Conservation (phyloP, 2,888 invertebrate species). For the Volucella bombylans region DNA sequence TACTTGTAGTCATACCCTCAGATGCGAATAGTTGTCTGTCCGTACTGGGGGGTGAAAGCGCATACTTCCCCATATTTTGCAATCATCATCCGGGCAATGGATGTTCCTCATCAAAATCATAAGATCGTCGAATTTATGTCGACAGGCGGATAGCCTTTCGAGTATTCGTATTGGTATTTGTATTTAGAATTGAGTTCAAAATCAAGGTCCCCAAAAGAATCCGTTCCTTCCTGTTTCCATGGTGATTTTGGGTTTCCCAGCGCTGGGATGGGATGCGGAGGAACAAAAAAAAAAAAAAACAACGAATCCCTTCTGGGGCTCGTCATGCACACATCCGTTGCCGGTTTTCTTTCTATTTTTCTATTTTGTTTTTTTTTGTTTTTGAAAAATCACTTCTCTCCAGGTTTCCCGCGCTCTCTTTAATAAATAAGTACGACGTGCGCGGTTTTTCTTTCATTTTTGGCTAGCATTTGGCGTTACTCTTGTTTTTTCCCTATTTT, state of each 20-base stretch:
- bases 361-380: neutral
- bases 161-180: slow-evolving; percentile 34
- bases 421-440: slow-evolving; percentile 35
- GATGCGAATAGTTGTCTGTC: no score
- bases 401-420: slow-evolving; percentile 19
- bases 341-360: slow-evolving; percentile 3
- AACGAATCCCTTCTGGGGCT: slow-evolving; percentile 8
- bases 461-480: neutral
- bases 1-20: no score
- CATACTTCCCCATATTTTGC: slow-evolving; percentile 44
- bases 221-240: slow-evolving; percentile 17
- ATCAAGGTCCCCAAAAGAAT: slow-evolving; percentile 63
- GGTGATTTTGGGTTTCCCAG: neutral
- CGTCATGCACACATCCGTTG: slow-evolving; percentile 47
- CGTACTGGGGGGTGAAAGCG: no score
- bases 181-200: slow-evolving; percentile 61
- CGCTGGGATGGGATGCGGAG: neutral
- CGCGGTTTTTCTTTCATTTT: slow-evolving; percentile 1
- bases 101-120: slow-evolving; percentile 68
- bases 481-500: slow-evolving; percentile 10
- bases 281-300: neutral
- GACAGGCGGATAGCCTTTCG: slow-evolving; percentile 26
- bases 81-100: slow-evolving; percentile 58
- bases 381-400: slow-evolving; percentile 14
- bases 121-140: slow-evolving; percentile 62